These are phyloP conservation scores for Protobothrops flavoviridis DNA, from an alignment of 2,113 vertebrate genomes.

Conservation along the genomic window DNA sequence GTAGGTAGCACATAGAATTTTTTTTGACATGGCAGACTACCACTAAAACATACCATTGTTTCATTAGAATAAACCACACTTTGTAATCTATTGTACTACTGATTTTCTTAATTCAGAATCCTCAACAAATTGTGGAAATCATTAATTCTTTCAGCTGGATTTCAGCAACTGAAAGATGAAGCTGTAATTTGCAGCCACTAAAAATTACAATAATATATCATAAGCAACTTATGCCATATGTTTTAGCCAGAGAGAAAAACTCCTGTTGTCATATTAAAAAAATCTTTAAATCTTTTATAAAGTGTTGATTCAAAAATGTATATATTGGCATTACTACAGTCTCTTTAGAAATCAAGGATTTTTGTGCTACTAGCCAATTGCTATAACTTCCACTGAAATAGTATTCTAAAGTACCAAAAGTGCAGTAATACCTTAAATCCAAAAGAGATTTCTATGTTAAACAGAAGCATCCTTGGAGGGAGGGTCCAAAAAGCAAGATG, in stretches of 20 bases:
- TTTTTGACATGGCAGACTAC: conserved; percentile 48
- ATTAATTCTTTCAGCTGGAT: conserved; percentile 55
- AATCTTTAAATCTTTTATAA: conserved; percentile 33
- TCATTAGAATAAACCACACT: conserved; percentile 43
- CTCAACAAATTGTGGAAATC: conserved; percentile 56
- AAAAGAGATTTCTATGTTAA: conserved; percentile 41
- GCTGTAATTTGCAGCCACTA: conserved; percentile 57
- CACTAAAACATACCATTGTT: conserved; percentile 46
- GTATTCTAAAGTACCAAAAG: conserved; percentile 35
- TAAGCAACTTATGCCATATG: conserved; percentile 46
- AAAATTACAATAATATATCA: conserved; percentile 61
- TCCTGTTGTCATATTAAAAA: conserved; percentile 46
- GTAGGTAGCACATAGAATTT: conserved; percentile 44
- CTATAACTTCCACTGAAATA: conserved; percentile 51
- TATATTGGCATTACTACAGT: conserved; percentile 16
- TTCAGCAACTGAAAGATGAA: conserved; percentile 62
- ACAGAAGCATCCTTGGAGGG: not conserved
- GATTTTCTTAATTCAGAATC: conserved; percentile 64
- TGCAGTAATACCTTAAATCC: conserved; percentile 9
- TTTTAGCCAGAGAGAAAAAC: conserved; percentile 50
- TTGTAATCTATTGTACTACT: conserved; percentile 58
- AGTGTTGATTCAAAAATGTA: conserved; percentile 39
- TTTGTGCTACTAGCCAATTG: conserved; percentile 54
- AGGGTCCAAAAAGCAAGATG: not conserved
- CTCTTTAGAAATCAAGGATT: conserved; percentile 47